These are phyloP conservation scores for Oryzias sinensis DNA, from an alignment of 2,797 vertebrate species.

Conservation along the genomic window DNA sequence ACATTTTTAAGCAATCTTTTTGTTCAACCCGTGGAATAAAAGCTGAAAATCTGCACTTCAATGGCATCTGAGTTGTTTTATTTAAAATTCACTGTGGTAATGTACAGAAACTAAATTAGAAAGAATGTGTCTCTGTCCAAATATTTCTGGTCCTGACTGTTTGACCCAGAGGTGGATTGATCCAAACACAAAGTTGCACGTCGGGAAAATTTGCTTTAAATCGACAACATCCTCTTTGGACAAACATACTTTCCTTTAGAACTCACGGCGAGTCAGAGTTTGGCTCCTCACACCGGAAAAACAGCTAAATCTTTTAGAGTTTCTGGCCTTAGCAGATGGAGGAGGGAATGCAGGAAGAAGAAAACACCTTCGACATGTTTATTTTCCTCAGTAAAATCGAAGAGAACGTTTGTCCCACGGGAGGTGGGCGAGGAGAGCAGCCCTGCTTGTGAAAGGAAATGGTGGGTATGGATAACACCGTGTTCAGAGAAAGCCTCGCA, in stretches of 20 bases:
- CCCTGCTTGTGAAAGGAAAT: slow-evolving; percentile 25
- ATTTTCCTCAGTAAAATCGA: slow-evolving; percentile 30
- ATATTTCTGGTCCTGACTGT: no score
- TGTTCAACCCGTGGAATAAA: no score
- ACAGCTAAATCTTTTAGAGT: slow-evolving; percentile 29
- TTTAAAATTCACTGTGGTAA: no score
- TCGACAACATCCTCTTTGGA: slow-evolving; percentile 15
- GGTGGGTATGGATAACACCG: slow-evolving; percentile 33
- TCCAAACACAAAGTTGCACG: neutral
- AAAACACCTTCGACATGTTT: slow-evolving; percentile 20
- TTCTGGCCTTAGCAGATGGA: slow-evolving; percentile 54
- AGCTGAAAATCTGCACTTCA: no score
- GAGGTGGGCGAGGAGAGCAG: slow-evolving; percentile 22
- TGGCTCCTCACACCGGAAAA: slow-evolving; percentile 6
- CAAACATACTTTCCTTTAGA: slow-evolving; percentile 12
- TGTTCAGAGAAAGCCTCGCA: slow-evolving; percentile 15
- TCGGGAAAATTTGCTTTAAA: slow-evolving; percentile 6
- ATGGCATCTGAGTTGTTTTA: no score
- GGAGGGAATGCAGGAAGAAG: slow-evolving; percentile 9
- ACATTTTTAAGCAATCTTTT: no score
- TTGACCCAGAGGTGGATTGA: no score
- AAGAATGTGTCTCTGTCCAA: no score
- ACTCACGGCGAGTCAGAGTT: slow-evolving; percentile 16
- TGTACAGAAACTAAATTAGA: no score
- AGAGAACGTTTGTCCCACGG: slow-evolving; percentile 25